Percentiles rank a stretch among this genome's conserved stretches.
Conservation (phyloP, 2,888 invertebrate species). For the Clepsis dumicolana region DNA sequence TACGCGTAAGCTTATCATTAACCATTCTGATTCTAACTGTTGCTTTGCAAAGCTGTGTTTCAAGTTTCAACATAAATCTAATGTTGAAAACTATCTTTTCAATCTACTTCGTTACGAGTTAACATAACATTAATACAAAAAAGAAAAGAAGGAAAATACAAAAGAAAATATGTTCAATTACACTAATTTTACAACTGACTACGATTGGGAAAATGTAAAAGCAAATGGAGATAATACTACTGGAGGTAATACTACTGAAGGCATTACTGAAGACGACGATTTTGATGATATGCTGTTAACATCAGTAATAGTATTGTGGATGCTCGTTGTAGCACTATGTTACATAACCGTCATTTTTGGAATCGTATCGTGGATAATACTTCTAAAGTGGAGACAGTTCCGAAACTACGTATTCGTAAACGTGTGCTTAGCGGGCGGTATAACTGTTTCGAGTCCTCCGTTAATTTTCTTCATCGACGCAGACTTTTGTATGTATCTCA, state of each 20-base stretch:
- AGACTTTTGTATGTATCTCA: not conserved
- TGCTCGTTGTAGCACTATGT: not conserved
- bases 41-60: not conserved
- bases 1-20: not conserved
- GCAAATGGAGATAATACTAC: not conserved
- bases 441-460: not conserved
- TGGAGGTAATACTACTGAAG: not conserved
- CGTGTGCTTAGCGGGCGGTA: not conserved
- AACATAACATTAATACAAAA: not conserved
- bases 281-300: not conserved
- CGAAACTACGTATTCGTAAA: slow-evolving; percentile 14
- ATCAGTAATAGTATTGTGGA: not conserved
- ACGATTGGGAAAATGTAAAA: not conserved
- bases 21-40: not conserved
- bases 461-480: not conserved
- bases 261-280: not conserved
- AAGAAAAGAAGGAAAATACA: not conserved
- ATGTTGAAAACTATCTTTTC: not conserved
- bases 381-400: slow-evolving; percentile 6
- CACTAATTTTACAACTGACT: not conserved
- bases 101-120: too few relatives aligned
- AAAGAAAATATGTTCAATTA: not conserved
- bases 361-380: slow-evolving; percentile 1
- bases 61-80: not conserved
- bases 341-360: slow-evolving; percentile 3